A percentile compares a stretch with the other conserved stretches of the same genome.
Conservation (phyloP, 2,888 invertebrate genomes). For the Trachelus tabidus region DNA sequence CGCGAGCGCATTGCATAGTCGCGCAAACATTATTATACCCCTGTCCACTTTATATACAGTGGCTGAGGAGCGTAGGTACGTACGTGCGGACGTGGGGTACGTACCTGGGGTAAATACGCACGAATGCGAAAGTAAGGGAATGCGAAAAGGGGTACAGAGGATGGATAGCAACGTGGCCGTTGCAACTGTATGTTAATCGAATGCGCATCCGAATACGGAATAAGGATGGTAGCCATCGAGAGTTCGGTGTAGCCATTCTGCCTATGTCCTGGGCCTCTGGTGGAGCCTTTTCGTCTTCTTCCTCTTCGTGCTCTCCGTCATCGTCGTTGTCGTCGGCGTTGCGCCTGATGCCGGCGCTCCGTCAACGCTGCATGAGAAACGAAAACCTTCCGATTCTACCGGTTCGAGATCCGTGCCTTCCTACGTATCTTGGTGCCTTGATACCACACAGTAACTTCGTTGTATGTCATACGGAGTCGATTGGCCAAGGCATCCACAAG, state of each 20-base stretch:
- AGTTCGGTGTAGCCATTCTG: constrained; percentile 47
- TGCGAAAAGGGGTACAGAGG: constrained; percentile 45
- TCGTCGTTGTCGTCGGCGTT: not conserved
- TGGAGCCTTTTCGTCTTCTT: not conserved
- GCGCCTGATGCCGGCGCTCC: constrained; percentile 14
- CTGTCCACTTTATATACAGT: constrained; percentile 47
- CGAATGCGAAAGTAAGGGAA: constrained; percentile 27
- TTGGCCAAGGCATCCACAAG: not conserved
- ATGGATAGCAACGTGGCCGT: constrained; percentile 49
- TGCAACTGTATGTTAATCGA: constrained; percentile 62
- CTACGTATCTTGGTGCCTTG: not conserved
- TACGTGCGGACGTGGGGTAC: constrained; percentile 20
- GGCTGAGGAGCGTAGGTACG: constrained; percentile 31
- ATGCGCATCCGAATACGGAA: constrained; percentile 60
- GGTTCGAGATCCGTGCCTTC: not conserved
- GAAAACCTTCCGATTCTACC: constrained; percentile 21
- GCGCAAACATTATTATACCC: constrained; percentile 51
- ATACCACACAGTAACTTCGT: not conserved
- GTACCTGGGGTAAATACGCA: constrained; percentile 24
- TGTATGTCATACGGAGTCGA: constrained; percentile 26
- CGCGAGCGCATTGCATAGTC: constrained; percentile 44
- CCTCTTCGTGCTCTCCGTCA: constrained; percentile 4
- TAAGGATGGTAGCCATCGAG: constrained; percentile 52
- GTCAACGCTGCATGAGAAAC: constrained; percentile 47
- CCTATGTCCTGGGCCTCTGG: constrained; percentile 25